Base-by-base conservation (phyloP, 1,140 invertebrate species). In the Phymorhynchus buccinoides region DNA sequence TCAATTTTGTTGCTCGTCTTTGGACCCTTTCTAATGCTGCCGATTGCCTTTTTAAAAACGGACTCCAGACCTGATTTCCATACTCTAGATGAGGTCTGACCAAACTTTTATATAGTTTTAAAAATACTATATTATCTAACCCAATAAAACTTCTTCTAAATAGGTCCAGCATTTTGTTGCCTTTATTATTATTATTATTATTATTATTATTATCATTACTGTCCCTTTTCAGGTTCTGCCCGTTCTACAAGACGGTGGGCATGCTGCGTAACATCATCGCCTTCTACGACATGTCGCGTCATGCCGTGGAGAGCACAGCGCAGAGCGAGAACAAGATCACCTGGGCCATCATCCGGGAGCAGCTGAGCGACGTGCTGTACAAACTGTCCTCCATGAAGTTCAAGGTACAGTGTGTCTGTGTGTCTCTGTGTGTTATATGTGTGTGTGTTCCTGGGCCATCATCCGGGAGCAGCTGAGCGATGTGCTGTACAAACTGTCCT, bases 381-480 rank as follows among this genome's bases (percentile, higher is more conserved):
- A 97, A 99, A 93, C 95, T 99, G 79, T 99, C 97, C 89, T 98
- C 97, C 90, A 99, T 99, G 99, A 99, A 99, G 94, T 99, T 99
- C 95, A 99, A 99, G 96, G 97, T 98, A n/a, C 91, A 90, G 73
- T 27, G 18, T 6, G 3, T 16, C 35, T 41, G 7, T 52, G 48
- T 52, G 12, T 27, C 32, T 73, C 27, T 73, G 0, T 73, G 27
- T 14, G 48, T 14, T n/a, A n/a, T n/a, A n/a, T n/a, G n/a, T n/a
- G n/a, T n/a, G n/a, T n/a, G n/a, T n/a, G n/a, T n/a, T n/a, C 99
- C 83, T 99, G 98, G 98, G 96, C 96, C 88, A 97, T 98, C 41
- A 99, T 99, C 91, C 95, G 97, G 84, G 99, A 99, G 92, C 96
- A 97, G 89, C 98, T 99, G 97, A 96, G 96, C 89, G 97, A 97